Evolutionary conservation across 1,140 invertebrate species (phyloP), one percentile per base, ranked within the genome.

Genomic region (Goniozus legneri): DNA sequence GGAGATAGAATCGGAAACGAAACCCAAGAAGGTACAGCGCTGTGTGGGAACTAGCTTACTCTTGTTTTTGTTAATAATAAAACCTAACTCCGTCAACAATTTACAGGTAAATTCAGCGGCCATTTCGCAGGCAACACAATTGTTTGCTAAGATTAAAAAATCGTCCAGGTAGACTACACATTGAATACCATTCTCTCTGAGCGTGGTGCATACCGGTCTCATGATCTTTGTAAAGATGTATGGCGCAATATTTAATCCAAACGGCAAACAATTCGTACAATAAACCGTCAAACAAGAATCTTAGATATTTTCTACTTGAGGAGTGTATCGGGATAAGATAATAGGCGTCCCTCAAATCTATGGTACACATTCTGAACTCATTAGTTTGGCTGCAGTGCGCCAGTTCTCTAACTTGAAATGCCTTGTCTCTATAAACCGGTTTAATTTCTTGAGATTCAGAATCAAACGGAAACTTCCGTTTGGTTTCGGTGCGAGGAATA

Each of bases 351-450:
- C 13, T 6, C 4, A 33, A 4, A 33, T 33, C 32, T 4, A 33
- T 33, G 4, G 6, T 33, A 8, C 32, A 1, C 50, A 63, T n/a
- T 67, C 66, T n/a, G 13, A 37, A 2, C 41, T 63, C 0, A 44
- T 50, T 24, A 42, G 8, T 16, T 42, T 31, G 3, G 16, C 21
- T 18, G 15, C 27, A 14, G 37, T 39, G 27, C 19, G 27, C 20
- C 15, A 33, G n/a, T 33, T 13, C 14, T 33, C 32, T 33, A 33
- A 33, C 14, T 33, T 33, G 13, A 33, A 33, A 33, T 33, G 32
- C n/a, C 13, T 13, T 14, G 32, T 33, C 4, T 10, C 3, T 8
- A 33, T 33, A 33, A 33, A 33, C 13, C 13, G 6, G n/a, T 33
- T 33, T 33, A 33, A 33, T 8, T 13, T n/a, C 13, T 33, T 33